Percentiles rank a stretch among this genome's conserved stretches.
Evolutionary conservation across 92 coral and sea anemone species (phyloP).

Genomic region (Muricea muricata): DNA sequence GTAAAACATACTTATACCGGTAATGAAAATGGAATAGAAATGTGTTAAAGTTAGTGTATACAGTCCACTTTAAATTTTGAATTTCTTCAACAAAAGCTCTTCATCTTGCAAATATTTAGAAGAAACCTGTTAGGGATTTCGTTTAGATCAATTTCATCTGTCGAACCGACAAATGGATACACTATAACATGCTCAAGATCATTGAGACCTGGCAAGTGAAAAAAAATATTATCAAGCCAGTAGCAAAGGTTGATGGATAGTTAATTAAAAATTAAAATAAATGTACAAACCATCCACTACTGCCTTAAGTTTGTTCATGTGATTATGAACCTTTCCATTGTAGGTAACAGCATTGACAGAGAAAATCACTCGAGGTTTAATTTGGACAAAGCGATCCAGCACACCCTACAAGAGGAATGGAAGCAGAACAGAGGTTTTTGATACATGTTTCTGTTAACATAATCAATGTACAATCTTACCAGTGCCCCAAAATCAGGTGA

Average conservation of each 20-base stretch:
- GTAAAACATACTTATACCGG: constrained; percentile 63
- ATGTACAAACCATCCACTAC: constrained; percentile 80
- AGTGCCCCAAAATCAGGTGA: constrained; percentile 96
- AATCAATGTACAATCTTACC: constrained; percentile 49
- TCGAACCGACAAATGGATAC: constrained; percentile 79
- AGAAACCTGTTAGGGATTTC: constrained; percentile 82
- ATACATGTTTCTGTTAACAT: background rate
- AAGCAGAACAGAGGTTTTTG: background rate
- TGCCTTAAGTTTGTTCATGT: constrained; percentile 74
- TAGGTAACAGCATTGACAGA: constrained; percentile 95
- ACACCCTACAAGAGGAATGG: constrained; percentile 74
- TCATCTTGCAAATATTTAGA: background rate
- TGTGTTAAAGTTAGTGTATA: background rate
- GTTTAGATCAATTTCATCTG: constrained; percentile 73
- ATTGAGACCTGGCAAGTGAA: constrained; percentile 73
- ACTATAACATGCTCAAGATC: constrained; percentile 84
- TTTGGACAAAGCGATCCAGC: constrained; percentile 89
- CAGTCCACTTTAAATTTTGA: background rate
- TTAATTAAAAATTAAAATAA: background rate
- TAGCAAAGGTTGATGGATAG: no score
- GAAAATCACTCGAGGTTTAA: constrained; percentile 88
- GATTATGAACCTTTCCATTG: constrained; percentile 86
- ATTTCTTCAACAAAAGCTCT: background rate
- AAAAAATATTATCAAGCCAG: no score
- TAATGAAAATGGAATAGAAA: constrained; percentile 14